These are phyloP conservation scores for Parus major DNA, from an alignment of 2,113 vertebrate species.

Conservation along the genomic window DNA sequence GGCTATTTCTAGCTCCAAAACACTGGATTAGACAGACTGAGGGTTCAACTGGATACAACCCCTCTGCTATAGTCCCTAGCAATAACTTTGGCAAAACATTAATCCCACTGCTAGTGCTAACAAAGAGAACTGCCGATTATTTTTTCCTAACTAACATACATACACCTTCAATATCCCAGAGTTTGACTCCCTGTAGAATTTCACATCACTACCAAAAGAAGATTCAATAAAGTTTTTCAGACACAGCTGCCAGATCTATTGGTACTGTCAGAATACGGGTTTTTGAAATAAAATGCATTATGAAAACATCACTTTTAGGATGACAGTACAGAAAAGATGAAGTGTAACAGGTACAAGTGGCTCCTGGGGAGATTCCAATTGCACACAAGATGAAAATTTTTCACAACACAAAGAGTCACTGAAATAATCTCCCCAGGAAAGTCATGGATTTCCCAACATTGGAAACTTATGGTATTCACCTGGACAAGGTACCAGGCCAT, in stretches of 20 bases:
- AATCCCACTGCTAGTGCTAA: background rate
- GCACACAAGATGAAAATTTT: background rate
- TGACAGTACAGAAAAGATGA: background rate
- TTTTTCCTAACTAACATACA: background rate
- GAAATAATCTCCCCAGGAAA: background rate
- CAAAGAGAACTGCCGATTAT: background rate
- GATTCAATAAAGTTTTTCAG: background rate
- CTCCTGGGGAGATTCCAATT: background rate
- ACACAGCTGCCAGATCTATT: background rate
- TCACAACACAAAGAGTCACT: background rate
- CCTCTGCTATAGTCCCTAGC: background rate
- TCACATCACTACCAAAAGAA: background rate
- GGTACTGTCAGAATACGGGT: background rate
- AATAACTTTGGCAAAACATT: background rate
- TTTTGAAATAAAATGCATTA: background rate
- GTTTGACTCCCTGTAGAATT: background rate
- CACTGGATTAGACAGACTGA: background rate
- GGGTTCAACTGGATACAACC: background rate
- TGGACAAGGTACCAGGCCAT: background rate
- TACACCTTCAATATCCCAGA: background rate
- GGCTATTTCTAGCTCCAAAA: background rate
- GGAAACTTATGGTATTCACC: background rate
- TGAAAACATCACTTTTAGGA: background rate
- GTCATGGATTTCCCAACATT: background rate
- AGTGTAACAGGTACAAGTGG: background rate